Base-by-base conservation (phyloP, 2,113 vertebrate species). In the Eidolon helvum region DNA sequence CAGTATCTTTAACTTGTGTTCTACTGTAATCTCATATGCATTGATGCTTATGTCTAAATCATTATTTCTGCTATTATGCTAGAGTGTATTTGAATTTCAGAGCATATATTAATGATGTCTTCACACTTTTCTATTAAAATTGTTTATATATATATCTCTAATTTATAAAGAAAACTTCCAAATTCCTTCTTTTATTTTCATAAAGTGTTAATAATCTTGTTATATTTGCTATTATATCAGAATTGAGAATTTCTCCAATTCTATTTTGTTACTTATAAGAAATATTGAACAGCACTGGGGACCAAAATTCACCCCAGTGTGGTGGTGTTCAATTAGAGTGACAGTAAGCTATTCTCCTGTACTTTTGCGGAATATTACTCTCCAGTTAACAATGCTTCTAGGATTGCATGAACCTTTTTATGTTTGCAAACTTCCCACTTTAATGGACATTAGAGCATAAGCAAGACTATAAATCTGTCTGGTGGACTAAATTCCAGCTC, bases 391-490 rank as follows among this genome's bases (percentile, higher is more conserved):
- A 95, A 94, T 90, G 86, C 86, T 94, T 72, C 26, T 74, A 88
- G 69, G 68, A 95, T 92, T 94, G 45, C 57, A 74, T 55, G 83
- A 92, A 91, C 38, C 61, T 74, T 96, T 94, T 87, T 87, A 65
- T 84, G 72, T 91, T 96, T 93, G 72, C 72, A 91, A 38, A 57
- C 53, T 91, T 95, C 45, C 48, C 68, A 75, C 61, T 94, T 95
- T 90, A 97, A 97, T 96, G 91, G 91, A 59, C 96, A 94, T 72
- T 96, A 82, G 75, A 97, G 40, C 43, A 92, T 86, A 96, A 96
- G 80, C 84, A 96, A 87, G 66, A 85, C 68, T 78, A 35, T 96
- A 97, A 96, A 95, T 96, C 92, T 96, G 45, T 90, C 86, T 71
- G 57, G 38, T 77, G 28, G 45, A 66, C 94, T 96, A 92, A 91